These are phyloP conservation scores for Aurelia aurita complex sp. Pacific DNA, from an alignment of 30 jellyfish, hydroid and myxozoan species.

Conservation along the genomic window DNA sequence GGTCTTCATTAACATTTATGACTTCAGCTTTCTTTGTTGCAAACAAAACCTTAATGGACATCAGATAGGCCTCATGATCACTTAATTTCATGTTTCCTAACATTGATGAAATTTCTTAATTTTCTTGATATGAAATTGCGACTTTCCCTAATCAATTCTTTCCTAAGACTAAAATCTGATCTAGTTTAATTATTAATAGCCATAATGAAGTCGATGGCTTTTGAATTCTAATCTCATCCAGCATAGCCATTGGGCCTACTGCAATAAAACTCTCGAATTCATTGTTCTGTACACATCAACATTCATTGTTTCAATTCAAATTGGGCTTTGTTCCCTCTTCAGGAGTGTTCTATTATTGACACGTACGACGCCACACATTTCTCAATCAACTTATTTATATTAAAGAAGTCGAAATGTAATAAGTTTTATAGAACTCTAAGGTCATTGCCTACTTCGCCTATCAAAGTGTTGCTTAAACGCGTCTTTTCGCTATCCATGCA, in stretches of 20 bases:
- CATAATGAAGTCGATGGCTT: neutral
- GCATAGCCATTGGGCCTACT: neutral
- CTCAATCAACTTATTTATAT: too few species aligned
- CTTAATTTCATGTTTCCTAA: slow-evolving; percentile 13
- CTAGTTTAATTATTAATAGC: slow-evolving; percentile 18
- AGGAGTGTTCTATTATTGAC: too few species aligned
- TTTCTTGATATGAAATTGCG: slow-evolving; percentile 53
- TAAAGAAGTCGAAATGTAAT: too few species aligned
- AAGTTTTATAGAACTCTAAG: too few species aligned
- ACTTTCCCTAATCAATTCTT: slow-evolving; percentile 20
- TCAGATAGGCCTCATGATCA: slow-evolving; percentile 23
- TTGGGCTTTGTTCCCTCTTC: neutral
- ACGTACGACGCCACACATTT: too few species aligned
- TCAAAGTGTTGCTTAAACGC: too few species aligned
- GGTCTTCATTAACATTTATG: neutral
- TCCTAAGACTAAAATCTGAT: slow-evolving; percentile 35
- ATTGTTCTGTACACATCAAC: neutral
- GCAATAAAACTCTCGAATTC: slow-evolving; percentile 30
- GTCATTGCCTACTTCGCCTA: too few species aligned
- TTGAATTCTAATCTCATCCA: neutral
- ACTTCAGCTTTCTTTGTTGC: neutral
- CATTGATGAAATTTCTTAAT: slow-evolving; percentile 2
- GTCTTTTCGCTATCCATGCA: too few species aligned
- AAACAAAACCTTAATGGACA: slow-evolving; percentile 1
- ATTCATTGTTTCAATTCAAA: neutral